These are phyloP conservation scores for Halictus quadricinctus DNA, from an alignment of 2,888 invertebrate genomes.

Conservation along the genomic window DNA sequence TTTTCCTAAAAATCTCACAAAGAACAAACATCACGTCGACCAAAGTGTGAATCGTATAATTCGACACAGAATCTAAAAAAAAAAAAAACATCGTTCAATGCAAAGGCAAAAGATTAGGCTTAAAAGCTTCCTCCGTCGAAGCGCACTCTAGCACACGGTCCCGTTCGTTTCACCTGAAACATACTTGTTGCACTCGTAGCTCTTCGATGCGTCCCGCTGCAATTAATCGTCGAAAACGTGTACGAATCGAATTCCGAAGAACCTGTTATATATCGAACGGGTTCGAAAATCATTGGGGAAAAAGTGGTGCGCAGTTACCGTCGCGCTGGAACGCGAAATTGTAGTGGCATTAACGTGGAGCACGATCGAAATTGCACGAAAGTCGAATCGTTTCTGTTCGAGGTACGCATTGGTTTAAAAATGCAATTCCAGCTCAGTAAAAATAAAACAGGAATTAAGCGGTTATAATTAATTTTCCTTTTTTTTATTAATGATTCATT, in stretches of 20 bases:
- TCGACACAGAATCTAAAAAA: too few species aligned
- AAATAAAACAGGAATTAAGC: background rate
- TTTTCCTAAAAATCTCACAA: too few species aligned
- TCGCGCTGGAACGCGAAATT: background rate
- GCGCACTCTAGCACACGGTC: background rate
- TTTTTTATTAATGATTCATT: too few species aligned
- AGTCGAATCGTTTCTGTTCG: constrained; percentile 26
- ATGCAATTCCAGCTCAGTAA: background rate
- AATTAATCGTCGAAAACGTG: background rate
- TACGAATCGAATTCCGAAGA: background rate
- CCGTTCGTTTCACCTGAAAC: background rate
- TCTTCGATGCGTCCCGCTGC: background rate
- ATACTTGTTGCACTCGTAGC: background rate
- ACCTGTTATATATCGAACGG: background rate
- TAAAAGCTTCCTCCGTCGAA: background rate
- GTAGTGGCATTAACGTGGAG: background rate
- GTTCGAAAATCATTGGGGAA: background rate
- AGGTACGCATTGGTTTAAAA: background rate
- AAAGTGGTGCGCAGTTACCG: background rate
- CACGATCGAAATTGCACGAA: background rate
- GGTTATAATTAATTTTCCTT: background rate
- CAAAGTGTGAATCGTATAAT: background rate
- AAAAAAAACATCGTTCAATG: background rate
- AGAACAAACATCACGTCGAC: too few species aligned
- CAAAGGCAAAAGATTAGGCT: background rate